A percentile compares a stretch with the other conserved stretches of the same genome.
These are phyloP conservation scores for Drosophila prosaltans DNA, from an alignment of 1,140 invertebrate species.

Conservation along the genomic window DNA sequence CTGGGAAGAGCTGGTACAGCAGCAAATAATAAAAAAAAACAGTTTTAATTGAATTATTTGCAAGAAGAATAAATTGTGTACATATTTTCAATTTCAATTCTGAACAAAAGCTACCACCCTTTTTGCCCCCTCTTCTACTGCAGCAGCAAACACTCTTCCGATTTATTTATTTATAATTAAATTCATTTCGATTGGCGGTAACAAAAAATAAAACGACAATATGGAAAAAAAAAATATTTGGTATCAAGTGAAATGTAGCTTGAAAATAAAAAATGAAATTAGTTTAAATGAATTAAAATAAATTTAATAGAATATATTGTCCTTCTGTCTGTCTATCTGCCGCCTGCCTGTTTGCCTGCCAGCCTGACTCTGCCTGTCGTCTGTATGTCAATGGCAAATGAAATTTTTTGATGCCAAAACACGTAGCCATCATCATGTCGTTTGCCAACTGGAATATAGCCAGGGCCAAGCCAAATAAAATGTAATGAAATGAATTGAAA, in stretches of 20 bases:
- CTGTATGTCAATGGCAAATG: slow-evolving; percentile 12
- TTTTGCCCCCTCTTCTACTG: neutral
- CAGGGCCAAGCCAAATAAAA: slow-evolving; percentile 31
- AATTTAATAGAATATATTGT: slow-evolving; percentile 20
- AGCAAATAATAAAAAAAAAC: slow-evolving; percentile 28
- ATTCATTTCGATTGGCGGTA: slow-evolving; percentile 36
- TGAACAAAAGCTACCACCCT: neutral
- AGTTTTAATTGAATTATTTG: slow-evolving; percentile 71
- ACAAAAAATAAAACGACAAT: neutral
- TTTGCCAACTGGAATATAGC: slow-evolving; percentile 64
- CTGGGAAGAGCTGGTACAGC: neutral
- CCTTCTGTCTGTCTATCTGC: slow-evolving; percentile 15
- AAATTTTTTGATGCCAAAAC: slow-evolving; percentile 6
- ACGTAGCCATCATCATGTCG: slow-evolving; percentile 15
- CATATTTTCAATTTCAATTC: slow-evolving; percentile 14
- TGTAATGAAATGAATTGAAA: slow-evolving; percentile 38
- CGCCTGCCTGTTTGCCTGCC: slow-evolving; percentile 5
- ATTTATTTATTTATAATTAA: slow-evolving; percentile 60
- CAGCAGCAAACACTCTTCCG: neutral
- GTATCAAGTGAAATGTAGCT: slow-evolving; percentile 46
- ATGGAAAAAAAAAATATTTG: neutral
- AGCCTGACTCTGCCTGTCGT: neutral
- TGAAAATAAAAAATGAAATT: slow-evolving; percentile 59
- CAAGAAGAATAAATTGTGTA: slow-evolving; percentile 49
- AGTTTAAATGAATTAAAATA: slow-evolving; percentile 42